Base-by-base conservation (phyloP, 2,113 vertebrate genomes). In the Tapirus terrestris region DNA sequence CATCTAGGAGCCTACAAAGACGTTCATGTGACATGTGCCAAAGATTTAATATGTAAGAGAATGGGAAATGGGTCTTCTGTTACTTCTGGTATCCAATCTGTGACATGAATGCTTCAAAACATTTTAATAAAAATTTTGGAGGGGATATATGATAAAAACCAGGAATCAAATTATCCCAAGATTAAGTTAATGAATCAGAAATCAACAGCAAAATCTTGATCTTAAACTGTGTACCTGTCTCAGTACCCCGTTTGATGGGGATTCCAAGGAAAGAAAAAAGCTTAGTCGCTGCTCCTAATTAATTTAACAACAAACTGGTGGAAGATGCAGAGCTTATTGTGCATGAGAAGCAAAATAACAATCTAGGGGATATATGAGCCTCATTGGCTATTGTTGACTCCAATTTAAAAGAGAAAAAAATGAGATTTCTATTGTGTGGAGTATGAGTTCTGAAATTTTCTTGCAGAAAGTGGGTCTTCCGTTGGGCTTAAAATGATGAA, bases 371-470 rank as follows among this genome's bases (percentile, higher is more conserved):
- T 3, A 7, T 1, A 9, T 14, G 53, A 60, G 53, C 61, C 3
- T 29, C 77, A 20, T 60, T 27, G 20, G 25, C 1, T 21, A 33
- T 1, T 3, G 0, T 33, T n/a, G 29, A 68, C 11, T 36, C 10
- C 29, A 36, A 6, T 4, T 21, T 31, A 56, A 60, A 51, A 33
- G 27, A 18, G n/a, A 4, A 31, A 72, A 53, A 43, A 87, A 51
- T 1, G 25, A 18, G 20, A 27, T n/a, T 27, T n/a, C n/a, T 53
- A 0, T 11, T 33, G 21, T 5, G 1, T 2, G 7, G 20, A 63
- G 20, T 14, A 12, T 20, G 56, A 89, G 75, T 6, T 48, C 25
- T 21, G 33, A 81, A 17, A 27, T 23, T 33, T 88, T 73, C 53
- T 80, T 68, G 51, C 7, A 61, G 33, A n/a, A 73, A 43, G 0